These are phyloP conservation scores for Tiphia femorata DNA, from an alignment of 2,888 invertebrate genomes.

Conservation along the genomic window DNA sequence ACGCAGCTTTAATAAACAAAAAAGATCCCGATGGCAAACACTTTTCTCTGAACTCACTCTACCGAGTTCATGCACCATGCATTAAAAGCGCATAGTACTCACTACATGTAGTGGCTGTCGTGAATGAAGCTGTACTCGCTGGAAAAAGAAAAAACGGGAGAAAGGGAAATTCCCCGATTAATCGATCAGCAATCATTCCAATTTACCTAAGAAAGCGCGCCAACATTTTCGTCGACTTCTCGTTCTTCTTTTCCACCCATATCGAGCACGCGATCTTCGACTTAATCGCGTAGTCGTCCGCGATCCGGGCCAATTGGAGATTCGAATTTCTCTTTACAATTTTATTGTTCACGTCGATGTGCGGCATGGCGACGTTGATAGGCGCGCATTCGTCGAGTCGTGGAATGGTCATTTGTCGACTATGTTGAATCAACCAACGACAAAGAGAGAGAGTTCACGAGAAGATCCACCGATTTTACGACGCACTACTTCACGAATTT, in stretches of 20 bases:
- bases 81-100: conserved; percentile 56
- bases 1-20: too few species aligned
- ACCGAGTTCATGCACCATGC: conserved; percentile 22
- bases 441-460: too few species aligned
- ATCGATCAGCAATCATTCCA: neutral
- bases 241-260: conserved; percentile 38
- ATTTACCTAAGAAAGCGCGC: conserved; percentile 50
- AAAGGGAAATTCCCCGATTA: neutral
- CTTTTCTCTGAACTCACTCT: too few species aligned
- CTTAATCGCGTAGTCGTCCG: conserved; percentile 34
- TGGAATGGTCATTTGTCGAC: too few species aligned
- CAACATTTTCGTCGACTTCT: conserved; percentile 29
- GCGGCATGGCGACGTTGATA: too few species aligned
- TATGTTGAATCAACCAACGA: too few species aligned
- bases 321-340: neutral
- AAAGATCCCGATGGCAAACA: too few species aligned
- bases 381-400: too few species aligned
- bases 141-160: conserved; percentile 49
- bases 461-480: too few species aligned
- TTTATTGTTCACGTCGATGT: conserved; percentile 8
- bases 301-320: too few species aligned
- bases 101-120: conserved; percentile 69
- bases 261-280: conserved; percentile 41
- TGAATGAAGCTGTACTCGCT: conserved; percentile 68
- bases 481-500: too few species aligned